These are phyloP conservation scores for Rhagophthalmus giganteus DNA, from an alignment of 2,888 invertebrate species.

Conservation along the genomic window DNA sequence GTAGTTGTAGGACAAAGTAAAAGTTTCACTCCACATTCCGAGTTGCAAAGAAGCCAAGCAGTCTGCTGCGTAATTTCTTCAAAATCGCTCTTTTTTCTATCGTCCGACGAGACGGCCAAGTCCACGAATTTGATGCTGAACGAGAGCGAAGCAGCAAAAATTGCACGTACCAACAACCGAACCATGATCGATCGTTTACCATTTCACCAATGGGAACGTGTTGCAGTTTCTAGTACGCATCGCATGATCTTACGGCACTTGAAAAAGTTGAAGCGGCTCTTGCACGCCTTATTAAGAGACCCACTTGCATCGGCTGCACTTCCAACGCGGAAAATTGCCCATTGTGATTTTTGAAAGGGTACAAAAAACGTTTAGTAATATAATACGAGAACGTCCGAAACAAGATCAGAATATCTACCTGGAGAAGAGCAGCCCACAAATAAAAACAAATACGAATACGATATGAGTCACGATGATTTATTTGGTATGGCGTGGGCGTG, in stretches of 20 bases:
- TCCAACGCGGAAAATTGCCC: conserved; percentile 1
- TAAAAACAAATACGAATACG: too few relatives aligned
- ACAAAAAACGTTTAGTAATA: too few relatives aligned
- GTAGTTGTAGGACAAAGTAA: conserved; percentile 17
- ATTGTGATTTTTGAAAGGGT: conserved; percentile 3
- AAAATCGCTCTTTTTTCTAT: conserved; percentile 1
- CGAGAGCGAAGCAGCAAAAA: too few relatives aligned
- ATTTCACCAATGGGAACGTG: conserved; percentile 10
- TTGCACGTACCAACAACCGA: too few relatives aligned
- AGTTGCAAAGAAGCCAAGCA: conserved; percentile 14
- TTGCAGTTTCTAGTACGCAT: conserved; percentile 6
- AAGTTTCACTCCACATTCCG: conserved; percentile 17
- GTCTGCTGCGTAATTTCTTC: conserved; percentile 13
- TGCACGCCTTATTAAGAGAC: conserved; percentile 9
- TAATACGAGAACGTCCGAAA: too few relatives aligned
- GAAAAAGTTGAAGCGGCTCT: conserved; percentile 12
- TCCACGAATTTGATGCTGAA: too few relatives aligned
- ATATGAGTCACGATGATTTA: too few relatives aligned
- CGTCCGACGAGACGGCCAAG: too few relatives aligned
- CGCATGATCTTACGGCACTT: conserved; percentile 9
- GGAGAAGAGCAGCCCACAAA: too few relatives aligned
- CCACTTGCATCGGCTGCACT: background rate
- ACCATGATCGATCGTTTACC: too few relatives aligned
- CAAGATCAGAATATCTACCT: too few relatives aligned
- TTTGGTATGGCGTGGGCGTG: too few relatives aligned